A percentile compares a stretch with the other conserved stretches of the same genome.
Conservation (phyloP, 2,797 vertebrate species). For the Anas bahamensis region DNA sequence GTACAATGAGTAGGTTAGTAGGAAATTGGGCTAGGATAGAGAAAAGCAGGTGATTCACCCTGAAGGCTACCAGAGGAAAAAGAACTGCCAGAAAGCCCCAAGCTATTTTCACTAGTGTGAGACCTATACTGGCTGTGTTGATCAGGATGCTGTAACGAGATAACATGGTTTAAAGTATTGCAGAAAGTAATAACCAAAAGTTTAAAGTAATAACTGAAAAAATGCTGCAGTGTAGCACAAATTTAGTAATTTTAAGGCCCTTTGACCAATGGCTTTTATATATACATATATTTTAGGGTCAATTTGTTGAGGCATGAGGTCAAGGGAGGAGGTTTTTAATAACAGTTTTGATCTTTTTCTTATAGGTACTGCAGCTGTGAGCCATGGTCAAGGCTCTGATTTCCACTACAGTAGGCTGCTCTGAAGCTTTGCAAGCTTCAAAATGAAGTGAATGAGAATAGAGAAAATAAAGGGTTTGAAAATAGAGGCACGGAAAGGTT, state of each 20-base stretch:
- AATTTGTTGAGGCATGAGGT: not conserved
- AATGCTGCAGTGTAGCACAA: not conserved
- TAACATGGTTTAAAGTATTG: not conserved
- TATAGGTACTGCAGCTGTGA: not conserved
- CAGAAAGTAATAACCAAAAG: not conserved
- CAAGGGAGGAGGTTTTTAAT: not conserved
- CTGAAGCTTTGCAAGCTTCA: not conserved
- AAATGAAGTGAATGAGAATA: not conserved
- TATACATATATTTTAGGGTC: not conserved
- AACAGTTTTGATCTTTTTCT: not conserved
- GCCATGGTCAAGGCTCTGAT: not conserved
- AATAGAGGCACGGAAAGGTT: not conserved
- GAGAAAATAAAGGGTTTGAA: not conserved
- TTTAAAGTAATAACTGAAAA: not conserved
- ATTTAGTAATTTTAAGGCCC: not conserved
- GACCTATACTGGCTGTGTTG: not conserved
- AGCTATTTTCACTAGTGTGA: not conserved
- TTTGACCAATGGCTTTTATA: not conserved
- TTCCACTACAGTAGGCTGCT: not conserved
- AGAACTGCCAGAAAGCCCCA: not conserved
- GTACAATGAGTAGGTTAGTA: not conserved
- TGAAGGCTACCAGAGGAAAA: not conserved
- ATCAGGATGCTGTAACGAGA: not conserved
- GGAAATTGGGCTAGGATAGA: not conserved
- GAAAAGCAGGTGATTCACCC: not conserved